Evolutionary conservation across 2,888 invertebrate genomes (phyloP).

Genomic region (Gasteruption jaculator): DNA sequence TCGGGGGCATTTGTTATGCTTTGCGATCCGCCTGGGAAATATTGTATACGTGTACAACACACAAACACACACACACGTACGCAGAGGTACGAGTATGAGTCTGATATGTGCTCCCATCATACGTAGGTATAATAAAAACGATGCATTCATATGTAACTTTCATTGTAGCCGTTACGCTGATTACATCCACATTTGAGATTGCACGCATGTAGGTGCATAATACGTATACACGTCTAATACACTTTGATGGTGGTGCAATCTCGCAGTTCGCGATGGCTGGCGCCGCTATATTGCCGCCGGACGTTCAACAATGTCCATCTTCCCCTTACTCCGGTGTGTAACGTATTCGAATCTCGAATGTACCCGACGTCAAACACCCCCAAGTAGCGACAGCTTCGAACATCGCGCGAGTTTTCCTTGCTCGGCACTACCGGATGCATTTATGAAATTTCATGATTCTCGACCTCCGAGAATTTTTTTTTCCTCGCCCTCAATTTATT

Average conservation of each 20-base stretch:
- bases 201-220: slow-evolving; percentile 18
- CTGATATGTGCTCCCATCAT: too few species aligned
- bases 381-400: slow-evolving; percentile 33
- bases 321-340: slow-evolving; percentile 23
- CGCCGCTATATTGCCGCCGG: too few species aligned
- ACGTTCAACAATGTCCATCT: slow-evolving; percentile 43
- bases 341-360: too few species aligned
- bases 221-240: slow-evolving; percentile 13
- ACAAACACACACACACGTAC: too few species aligned
- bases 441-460: neutral
- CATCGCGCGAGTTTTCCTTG: too few species aligned
- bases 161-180: neutral
- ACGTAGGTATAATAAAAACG: too few species aligned
- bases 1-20: too few species aligned
- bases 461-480: too few species aligned
- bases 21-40: too few species aligned
- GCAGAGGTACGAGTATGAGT: too few species aligned
- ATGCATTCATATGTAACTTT: slow-evolving; percentile 7
- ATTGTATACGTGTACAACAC: too few species aligned
- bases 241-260: slow-evolving; percentile 25
- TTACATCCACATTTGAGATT: slow-evolving; percentile 13
- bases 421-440: slow-evolving; percentile 8
- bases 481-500: too few species aligned
- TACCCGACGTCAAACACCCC: slow-evolving; percentile 44
- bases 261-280: slow-evolving; percentile 36